phyloP scores from a whole-genome alignment of 2,888 invertebrate genomes.

The Lysandra bellargus region DNA sequence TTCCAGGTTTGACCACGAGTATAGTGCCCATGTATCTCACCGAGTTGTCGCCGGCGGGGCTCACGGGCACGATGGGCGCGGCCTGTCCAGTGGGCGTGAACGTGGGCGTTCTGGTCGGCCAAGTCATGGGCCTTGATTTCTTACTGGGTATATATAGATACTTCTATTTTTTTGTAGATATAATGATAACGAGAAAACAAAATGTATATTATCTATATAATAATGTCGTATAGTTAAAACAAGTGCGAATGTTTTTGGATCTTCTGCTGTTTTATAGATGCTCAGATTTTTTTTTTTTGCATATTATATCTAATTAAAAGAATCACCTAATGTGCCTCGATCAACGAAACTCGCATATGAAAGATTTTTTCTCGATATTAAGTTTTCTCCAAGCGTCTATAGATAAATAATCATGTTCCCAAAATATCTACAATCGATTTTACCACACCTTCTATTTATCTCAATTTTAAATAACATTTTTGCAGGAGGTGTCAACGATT shows the following conservation, averaged over 20 bases:
- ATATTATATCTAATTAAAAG: too few relatives aligned
- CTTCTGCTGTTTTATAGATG: too few relatives aligned
- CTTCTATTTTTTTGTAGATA: constrained; percentile 22
- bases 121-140: constrained; percentile 83
- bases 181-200: not conserved
- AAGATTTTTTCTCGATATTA: too few relatives aligned
- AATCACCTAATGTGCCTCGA: too few relatives aligned
- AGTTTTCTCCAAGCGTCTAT: too few relatives aligned
- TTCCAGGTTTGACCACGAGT: constrained; percentile 89
- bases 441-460: not conserved
- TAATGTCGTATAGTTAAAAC: too few relatives aligned
- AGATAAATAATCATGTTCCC: not conserved
- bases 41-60: constrained; percentile 88
- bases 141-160: constrained; percentile 79
- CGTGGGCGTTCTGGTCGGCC: constrained; percentile 87
- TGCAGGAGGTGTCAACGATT: constrained; percentile 84
- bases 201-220: too few relatives aligned
- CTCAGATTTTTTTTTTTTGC: too few relatives aligned
- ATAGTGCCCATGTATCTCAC: constrained; percentile 95
- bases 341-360: too few relatives aligned
- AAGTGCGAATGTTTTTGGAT: too few relatives aligned
- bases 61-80: constrained; percentile 93
- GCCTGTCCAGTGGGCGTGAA: constrained; percentile 91
- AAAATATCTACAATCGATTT: not conserved
- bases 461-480: not conserved